These are phyloP conservation scores for Menura novaehollandiae DNA, from an alignment of 2,113 vertebrate species.

Conservation along the genomic window DNA sequence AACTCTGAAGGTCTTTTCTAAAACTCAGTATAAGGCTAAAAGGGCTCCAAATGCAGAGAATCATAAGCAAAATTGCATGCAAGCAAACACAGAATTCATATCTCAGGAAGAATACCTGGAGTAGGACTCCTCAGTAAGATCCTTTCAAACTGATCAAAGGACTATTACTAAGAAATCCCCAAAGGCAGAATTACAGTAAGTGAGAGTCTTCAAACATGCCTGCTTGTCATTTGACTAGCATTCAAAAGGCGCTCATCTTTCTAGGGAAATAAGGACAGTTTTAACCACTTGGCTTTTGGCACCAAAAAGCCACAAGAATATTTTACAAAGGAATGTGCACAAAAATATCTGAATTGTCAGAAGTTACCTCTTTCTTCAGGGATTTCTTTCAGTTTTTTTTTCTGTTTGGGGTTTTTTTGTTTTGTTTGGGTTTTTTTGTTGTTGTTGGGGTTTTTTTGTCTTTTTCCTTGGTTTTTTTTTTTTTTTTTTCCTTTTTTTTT, in stretches of 20 bases:
- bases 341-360: not conserved
- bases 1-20: not conserved
- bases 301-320: not conserved
- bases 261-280: not conserved
- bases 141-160: not conserved
- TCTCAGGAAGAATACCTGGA: not conserved
- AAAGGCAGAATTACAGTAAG: not conserved
- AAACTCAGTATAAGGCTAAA: not conserved
- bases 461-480: too few relatives aligned
- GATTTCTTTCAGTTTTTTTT: not conserved
- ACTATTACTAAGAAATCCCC: not conserved
- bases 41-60: not conserved
- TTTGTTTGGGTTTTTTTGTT: too few relatives aligned
- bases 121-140: not conserved
- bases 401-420: too few relatives aligned
- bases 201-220: not conserved
- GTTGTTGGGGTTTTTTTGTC: too few relatives aligned
- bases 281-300: not conserved
- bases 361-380: not conserved
- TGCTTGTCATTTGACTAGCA: not conserved
- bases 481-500: too few relatives aligned
- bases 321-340: not conserved
- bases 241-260: not conserved
- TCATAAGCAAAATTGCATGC: not conserved
- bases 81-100: not conserved